Base-by-base conservation (phyloP, 2,113 vertebrate genomes). In the Bambusicola thoracicus region DNA sequence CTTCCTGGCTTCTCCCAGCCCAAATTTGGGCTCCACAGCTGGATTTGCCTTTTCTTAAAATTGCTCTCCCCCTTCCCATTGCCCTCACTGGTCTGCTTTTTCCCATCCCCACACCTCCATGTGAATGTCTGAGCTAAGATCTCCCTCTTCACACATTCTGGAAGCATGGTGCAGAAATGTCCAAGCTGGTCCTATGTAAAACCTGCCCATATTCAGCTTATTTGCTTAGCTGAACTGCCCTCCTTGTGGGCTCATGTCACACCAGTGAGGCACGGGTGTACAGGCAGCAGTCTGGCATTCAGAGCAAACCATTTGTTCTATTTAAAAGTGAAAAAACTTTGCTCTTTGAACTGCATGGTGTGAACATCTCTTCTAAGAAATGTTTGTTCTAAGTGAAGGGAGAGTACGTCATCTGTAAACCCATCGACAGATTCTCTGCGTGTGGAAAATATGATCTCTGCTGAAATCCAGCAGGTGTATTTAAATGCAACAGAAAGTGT, bases 171-270 rank as follows among this genome's bases (percentile, higher is more conserved):
- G 44, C 30, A 66, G 69, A 80, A 92, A 48, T 56, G 51, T 32
- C 49, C n/a, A 69, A 76, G 9, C 8, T 43, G 11, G 2, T 22
- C 36, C 8, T 25, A 6, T 1, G 4, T 44, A n/a, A 82, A 80
- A 67, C 55, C 61, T 40, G 5, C 8, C 24, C 20, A 40, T 4
- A 32, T 92, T 86, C 73, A 20, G 29, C 32, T 86, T 4, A 20
- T 75, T 75, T 78, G 29, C 69, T 65, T 90, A 55, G 83, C 22
- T 63, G 38, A 75, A 56, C 34, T 43, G 11, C 29, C 89, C 5
- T 25, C 4, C 5, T 0, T 0, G 0, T 8, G 27, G 16, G 17
- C 22, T 49, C 13, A 32, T 61, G 62, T 75, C 29, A 51, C 32
- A 43, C 34, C 30, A 72, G 4, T 4, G 15, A 72, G 15, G 3